Percentiles rank a stretch among this genome's conserved stretches.
Conservation (phyloP, 2,888 invertebrate species). For the Thelaira solivaga region DNA sequence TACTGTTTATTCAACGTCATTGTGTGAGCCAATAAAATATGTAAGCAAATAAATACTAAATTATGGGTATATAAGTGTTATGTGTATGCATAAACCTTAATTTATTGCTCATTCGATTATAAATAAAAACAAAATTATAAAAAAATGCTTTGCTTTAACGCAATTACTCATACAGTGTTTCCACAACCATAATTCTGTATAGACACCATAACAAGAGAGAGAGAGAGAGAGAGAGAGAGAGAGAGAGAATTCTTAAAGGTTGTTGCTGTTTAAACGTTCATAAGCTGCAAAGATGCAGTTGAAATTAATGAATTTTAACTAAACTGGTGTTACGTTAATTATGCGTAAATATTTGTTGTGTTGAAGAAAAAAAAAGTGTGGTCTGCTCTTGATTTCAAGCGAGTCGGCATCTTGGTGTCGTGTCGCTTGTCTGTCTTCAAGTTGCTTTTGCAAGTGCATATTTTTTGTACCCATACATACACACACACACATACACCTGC, state of each 20-base stretch:
- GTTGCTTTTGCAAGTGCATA: conserved; percentile 40
- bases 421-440: conserved; percentile 62
- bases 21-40: too few species aligned
- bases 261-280: conserved; percentile 54
- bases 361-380: conserved; percentile 41
- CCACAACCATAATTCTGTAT: too few species aligned
- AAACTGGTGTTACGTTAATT: conserved; percentile 61
- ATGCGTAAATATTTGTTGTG: conserved; percentile 61
- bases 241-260: conserved; percentile 27
- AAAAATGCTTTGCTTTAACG: too few species aligned
- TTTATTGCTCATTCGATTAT: too few species aligned
- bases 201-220: too few species aligned
- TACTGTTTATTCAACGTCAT: too few species aligned
- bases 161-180: too few species aligned
- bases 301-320: conserved; percentile 56
- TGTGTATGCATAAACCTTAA: too few species aligned
- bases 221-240: background rate
- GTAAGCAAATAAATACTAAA: too few species aligned
- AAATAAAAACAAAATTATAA: too few species aligned
- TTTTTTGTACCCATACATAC: background rate
- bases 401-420: background rate
- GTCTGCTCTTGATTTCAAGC: background rate
- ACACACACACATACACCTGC: too few species aligned
- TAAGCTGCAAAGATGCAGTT: conserved; percentile 36
- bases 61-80: too few species aligned